Conservation (phyloP, 2,113 vertebrate species). For the Pedetes capensis region DNA sequence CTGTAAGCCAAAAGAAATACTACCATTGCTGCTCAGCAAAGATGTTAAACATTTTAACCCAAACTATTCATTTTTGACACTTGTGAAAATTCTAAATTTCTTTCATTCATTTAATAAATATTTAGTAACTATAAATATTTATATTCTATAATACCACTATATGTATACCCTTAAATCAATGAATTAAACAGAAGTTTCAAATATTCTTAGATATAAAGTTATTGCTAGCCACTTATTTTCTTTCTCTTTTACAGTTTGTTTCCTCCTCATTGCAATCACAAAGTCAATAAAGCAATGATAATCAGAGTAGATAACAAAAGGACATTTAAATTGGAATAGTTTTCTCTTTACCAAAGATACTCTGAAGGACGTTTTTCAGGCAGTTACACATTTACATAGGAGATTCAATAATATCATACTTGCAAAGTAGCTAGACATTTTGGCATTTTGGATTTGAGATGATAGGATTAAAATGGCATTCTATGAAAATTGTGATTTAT, state of each 20-base stretch:
- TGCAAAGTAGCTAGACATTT: conserved; percentile 70
- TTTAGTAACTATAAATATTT: not conserved
- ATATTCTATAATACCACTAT: not conserved
- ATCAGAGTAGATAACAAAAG: conserved; percentile 63
- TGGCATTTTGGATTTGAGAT: conserved; percentile 62
- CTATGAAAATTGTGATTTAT: conserved; percentile 43
- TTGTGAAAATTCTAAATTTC: conserved; percentile 41
- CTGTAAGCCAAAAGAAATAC: not conserved
- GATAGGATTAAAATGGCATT: conserved; percentile 58
- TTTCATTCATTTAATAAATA: conserved; percentile 33
- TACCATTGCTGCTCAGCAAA: not conserved
- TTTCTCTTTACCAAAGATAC: conserved; percentile 61
- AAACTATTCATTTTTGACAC: not conserved
- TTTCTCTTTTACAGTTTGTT: conserved; percentile 49
- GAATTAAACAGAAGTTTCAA: not conserved
- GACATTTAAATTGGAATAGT: conserved; percentile 58
- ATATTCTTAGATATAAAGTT: conserved; percentile 38
- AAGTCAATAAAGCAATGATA: conserved; percentile 63
- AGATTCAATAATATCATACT: conserved; percentile 76
- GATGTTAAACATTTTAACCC: conserved; percentile 1
- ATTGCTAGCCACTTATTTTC: conserved; percentile 9
- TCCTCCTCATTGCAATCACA: conserved; percentile 48
- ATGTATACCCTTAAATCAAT: not conserved
- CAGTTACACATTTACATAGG: conserved; percentile 69
- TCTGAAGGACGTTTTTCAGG: conserved; percentile 68